Evolutionary conservation across 2,888 invertebrate genomes (phyloP).

Genomic region (Eucriotettix oculatus): DNA sequence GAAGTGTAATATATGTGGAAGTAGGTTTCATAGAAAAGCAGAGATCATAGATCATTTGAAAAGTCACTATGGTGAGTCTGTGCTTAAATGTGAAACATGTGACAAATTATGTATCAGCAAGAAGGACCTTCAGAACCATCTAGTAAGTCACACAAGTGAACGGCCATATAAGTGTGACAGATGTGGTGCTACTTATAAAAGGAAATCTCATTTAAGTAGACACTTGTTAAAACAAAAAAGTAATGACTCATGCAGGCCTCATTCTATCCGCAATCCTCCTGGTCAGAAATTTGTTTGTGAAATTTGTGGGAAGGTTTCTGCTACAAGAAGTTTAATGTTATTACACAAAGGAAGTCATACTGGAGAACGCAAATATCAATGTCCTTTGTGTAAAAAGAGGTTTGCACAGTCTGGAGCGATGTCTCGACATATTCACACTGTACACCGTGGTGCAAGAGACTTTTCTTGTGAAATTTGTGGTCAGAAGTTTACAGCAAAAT

Average conservation of each 20-base stretch:
- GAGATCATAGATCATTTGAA: conserved; percentile 3
- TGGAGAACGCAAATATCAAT: conserved; percentile 45
- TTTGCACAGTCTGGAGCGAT: conserved; percentile 37
- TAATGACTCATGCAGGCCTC: neutral
- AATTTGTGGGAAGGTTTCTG: conserved; percentile 2
- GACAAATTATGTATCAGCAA: conserved; percentile 2
- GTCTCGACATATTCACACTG: conserved; percentile 2
- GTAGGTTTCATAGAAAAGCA: conserved; percentile 3
- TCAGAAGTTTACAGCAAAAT: conserved; percentile 6
- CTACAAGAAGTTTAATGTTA: neutral
- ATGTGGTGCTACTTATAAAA: conserved; percentile 6
- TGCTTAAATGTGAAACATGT: conserved; percentile 1
- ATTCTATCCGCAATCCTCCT: neutral
- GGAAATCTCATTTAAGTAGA: conserved; percentile 6
- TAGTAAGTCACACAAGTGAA: conserved; percentile 5
- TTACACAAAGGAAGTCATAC: conserved; percentile 29
- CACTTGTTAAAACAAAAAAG: conserved; percentile 1
- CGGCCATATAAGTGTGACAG: conserved; percentile 4
- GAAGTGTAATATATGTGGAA: conserved; percentile 6
- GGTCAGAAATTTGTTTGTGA: conserved; percentile 1
- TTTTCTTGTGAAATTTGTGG: conserved; percentile 5
- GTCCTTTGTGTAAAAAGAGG: conserved; percentile 46
- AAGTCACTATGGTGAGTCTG: neutral
- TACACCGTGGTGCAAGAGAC: conserved; percentile 5
- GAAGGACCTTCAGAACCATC: conserved; percentile 4